A percentile compares a stretch with the other conserved stretches of the same genome.
These are phyloP conservation scores for Upupa epops DNA, from an alignment of 2,113 vertebrate genomes.

Conservation along the genomic window DNA sequence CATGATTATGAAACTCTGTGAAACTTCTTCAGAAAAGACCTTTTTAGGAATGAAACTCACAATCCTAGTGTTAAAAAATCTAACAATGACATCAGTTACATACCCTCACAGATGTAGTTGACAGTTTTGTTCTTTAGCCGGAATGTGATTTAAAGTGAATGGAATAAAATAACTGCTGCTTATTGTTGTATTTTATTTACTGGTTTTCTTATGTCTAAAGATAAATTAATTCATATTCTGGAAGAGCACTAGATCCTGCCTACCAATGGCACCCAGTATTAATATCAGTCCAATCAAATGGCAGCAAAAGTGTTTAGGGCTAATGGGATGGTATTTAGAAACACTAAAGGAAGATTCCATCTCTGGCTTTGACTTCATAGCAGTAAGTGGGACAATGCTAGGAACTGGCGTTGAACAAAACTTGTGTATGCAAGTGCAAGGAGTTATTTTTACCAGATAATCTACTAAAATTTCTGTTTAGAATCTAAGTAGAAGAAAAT, in stretches of 20 bases:
- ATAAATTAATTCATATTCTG: neutral
- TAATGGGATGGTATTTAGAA: neutral
- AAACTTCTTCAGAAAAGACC: neutral
- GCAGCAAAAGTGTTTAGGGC: neutral
- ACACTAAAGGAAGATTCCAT: neutral
- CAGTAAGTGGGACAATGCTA: neutral
- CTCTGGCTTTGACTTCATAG: neutral
- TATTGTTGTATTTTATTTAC: neutral
- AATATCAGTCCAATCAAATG: neutral
- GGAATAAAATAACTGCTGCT: neutral
- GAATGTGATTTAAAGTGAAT: neutral
- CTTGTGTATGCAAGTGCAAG: neutral
- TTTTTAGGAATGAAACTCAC: neutral
- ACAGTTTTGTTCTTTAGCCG: neutral
- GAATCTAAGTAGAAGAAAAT: neutral
- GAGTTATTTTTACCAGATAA: neutral
- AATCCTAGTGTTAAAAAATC: neutral
- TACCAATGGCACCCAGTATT: neutral
- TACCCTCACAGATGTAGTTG: neutral
- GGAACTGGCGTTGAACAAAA: neutral
- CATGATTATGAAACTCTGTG: neutral
- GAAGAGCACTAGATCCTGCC: neutral
- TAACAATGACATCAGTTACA: accelerated
- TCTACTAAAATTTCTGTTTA: neutral
- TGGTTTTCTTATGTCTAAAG: neutral